phyloP scores from a whole-genome alignment of 2,113 vertebrate genomes.

The Chaetops frenatus region DNA sequence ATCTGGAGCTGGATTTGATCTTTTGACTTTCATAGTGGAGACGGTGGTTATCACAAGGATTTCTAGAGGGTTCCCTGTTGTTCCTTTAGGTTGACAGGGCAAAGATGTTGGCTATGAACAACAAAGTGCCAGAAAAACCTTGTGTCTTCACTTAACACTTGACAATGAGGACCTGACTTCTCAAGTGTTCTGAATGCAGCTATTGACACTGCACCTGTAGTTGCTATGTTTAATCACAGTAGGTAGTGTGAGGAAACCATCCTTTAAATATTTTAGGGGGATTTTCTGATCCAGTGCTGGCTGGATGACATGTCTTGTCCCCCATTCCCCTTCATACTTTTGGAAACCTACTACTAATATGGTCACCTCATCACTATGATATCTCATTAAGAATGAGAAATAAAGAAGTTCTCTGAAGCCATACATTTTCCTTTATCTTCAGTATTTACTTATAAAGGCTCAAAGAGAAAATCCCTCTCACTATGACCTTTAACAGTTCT shows the following conservation, averaged over 20 bases:
- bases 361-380: not conserved
- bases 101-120: not conserved
- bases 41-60: fast-evolving
- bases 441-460: not conserved
- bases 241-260: not conserved
- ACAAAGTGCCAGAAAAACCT: not conserved
- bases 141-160: not conserved
- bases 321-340: not conserved
- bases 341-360: not conserved
- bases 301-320: not conserved
- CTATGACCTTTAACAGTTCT: not conserved
- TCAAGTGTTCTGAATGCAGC: not conserved
- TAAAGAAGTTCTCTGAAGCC: not conserved
- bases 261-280: not conserved
- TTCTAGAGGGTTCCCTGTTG: not conserved
- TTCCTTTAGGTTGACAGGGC: not conserved
- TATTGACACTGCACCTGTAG: not conserved
- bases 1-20: not conserved
- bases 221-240: not conserved
- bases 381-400: not conserved
- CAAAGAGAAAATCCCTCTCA: not conserved
- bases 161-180: not conserved
- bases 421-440: not conserved
- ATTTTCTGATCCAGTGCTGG: not conserved
- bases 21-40: not conserved